Conservation (phyloP, 2,888 invertebrate genomes). For the Epirrhoe alternata region DNA sequence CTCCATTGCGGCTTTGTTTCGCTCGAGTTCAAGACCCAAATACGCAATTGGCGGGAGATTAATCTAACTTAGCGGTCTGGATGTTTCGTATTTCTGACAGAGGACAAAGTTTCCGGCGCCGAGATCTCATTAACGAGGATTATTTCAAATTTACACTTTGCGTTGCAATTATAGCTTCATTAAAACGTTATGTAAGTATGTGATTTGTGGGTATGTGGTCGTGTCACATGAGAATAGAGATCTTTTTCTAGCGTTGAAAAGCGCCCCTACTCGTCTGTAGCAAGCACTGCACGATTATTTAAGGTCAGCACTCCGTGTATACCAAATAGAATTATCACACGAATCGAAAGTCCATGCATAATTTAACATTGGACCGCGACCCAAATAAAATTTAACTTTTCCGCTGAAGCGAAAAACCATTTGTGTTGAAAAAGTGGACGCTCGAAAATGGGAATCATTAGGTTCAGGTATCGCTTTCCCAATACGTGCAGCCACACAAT, state of each 20-base stretch:
- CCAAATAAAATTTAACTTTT: slow-evolving; percentile 39
- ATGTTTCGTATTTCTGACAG: slow-evolving; percentile 44
- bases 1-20: slow-evolving; percentile 36
- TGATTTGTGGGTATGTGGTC: neutral
- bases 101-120: slow-evolving; percentile 42
- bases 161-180: slow-evolving; percentile 30
- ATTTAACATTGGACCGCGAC: slow-evolving; percentile 27
- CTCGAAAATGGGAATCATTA: slow-evolving; percentile 52
- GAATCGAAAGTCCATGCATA: slow-evolving; percentile 32
- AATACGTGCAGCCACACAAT: slow-evolving; percentile 55
- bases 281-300: slow-evolving; percentile 55
- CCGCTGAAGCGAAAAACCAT: slow-evolving; percentile 29
- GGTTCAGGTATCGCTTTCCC: slow-evolving; percentile 51
- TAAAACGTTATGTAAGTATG: slow-evolving; percentile 5
- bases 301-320: slow-evolving; percentile 33
- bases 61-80: slow-evolving; percentile 43
- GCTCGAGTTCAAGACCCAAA: slow-evolving; percentile 28
- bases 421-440: slow-evolving; percentile 41
- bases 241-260: slow-evolving; percentile 70
- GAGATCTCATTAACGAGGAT: slow-evolving; percentile 38
- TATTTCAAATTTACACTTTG: slow-evolving; percentile 31
- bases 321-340: slow-evolving; percentile 30
- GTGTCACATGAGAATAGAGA: slow-evolving; percentile 51
- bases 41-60: slow-evolving; percentile 39
- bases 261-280: slow-evolving; percentile 39